A percentile compares a stretch with the other conserved stretches of the same genome.
phyloP scores from a whole-genome alignment of 2,888 invertebrate species.

The Lissocephala sabroskyi region DNA sequence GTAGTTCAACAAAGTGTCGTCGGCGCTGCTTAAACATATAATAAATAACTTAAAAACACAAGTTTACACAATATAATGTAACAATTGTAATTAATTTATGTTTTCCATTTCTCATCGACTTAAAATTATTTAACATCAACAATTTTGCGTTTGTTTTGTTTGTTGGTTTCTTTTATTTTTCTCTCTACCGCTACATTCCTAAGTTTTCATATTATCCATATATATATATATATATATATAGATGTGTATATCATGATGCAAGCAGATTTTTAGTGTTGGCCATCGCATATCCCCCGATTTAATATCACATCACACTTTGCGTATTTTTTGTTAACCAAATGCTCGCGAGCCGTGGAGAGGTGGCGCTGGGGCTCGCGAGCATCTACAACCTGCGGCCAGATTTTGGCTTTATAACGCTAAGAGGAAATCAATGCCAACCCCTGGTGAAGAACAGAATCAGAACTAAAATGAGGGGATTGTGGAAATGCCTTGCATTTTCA shows the following conservation, averaged over 20 bases:
- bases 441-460: no score
- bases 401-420: no score
- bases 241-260: background rate
- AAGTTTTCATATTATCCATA: background rate
- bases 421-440: no score
- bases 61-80: constrained; percentile 57
- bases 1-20: constrained; percentile 52
- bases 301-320: constrained; percentile 12
- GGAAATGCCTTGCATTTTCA: no score
- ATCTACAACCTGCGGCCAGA: no score
- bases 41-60: constrained; percentile 60
- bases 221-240: no score
- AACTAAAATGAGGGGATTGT: no score
- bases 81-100: constrained; percentile 52
- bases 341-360: no score
- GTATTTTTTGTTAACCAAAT: constrained; percentile 8
- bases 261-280: constrained; percentile 19
- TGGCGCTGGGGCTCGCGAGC: no score
- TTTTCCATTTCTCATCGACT: constrained; percentile 33
- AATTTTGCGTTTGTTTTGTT: constrained; percentile 39
- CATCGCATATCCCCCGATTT: constrained; percentile 16
- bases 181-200: constrained; percentile 2
- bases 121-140: constrained; percentile 60
- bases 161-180: constrained; percentile 16
- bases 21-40: constrained; percentile 56